Percentiles rank a stretch among this genome's conserved stretches.
phyloP scores from a whole-genome alignment of 2,113 vertebrate species.

The Synodontis membranacea region DNA sequence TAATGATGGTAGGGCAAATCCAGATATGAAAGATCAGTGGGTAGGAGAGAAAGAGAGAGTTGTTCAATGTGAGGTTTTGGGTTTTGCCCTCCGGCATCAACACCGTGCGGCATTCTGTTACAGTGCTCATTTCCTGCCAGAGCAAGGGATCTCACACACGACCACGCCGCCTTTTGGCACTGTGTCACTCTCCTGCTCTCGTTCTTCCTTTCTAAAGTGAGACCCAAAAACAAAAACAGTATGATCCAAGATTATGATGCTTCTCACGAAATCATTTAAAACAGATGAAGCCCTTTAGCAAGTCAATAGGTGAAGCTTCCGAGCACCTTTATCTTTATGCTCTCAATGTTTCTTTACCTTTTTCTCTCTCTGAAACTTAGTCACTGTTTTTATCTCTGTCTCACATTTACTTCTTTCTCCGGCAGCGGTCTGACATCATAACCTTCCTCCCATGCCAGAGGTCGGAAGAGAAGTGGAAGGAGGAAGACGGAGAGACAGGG shows the following conservation, averaged over 20 bases:
- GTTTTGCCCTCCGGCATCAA: slow-evolving; percentile 49
- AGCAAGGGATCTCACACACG: slow-evolving; percentile 35
- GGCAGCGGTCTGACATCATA: slow-evolving; percentile 42
- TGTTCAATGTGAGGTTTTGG: slow-evolving; percentile 41
- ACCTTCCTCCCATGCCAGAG: slow-evolving; percentile 42
- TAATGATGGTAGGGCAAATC: slow-evolving; percentile 34
- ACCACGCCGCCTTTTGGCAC: slow-evolving; percentile 28
- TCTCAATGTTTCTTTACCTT: not conserved
- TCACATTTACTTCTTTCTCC: slow-evolving; percentile 18
- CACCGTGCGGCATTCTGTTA: slow-evolving; percentile 52
- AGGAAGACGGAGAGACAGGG: slow-evolving; percentile 47
- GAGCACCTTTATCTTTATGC: not conserved
- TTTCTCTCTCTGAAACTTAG: not conserved
- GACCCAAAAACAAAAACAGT: slow-evolving; percentile 18
- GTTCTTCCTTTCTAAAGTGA: slow-evolving; percentile 6
- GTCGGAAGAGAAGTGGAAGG: slow-evolving; percentile 44
- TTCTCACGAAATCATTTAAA: not conserved
- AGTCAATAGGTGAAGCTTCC: not conserved
- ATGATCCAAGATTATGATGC: not conserved
- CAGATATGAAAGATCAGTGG: slow-evolving; percentile 33
- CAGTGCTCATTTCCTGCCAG: slow-evolving; percentile 51
- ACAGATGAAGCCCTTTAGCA: not conserved
- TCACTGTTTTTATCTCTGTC: not conserved
- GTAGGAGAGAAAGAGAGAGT: slow-evolving; percentile 29
- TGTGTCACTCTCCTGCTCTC: not conserved